Conservation (phyloP, 2,797 vertebrate genomes). For the Platalea minor region DNA sequence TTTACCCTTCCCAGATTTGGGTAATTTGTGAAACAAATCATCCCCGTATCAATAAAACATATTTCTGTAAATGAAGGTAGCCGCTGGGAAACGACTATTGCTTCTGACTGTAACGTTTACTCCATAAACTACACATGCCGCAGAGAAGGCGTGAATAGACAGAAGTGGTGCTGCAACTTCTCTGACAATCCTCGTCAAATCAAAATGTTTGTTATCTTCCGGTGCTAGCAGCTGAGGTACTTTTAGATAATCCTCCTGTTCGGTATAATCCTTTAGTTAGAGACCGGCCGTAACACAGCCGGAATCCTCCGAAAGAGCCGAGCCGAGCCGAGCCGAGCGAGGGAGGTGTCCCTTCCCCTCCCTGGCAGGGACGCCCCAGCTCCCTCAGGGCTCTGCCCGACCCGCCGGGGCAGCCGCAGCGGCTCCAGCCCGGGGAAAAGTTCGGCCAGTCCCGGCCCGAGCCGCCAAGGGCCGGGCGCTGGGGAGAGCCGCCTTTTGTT, state of each 20-base stretch:
- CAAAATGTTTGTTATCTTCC: background rate
- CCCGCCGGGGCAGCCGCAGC: background rate
- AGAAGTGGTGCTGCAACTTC: constrained; percentile 17
- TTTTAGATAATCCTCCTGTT: background rate
- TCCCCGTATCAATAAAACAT: background rate
- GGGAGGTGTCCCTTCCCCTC: background rate
- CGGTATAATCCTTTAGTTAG: background rate
- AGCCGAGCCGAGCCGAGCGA: background rate
- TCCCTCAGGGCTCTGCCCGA: background rate
- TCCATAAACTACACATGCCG: background rate
- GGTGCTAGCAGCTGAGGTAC: background rate
- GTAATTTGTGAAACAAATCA: background rate
- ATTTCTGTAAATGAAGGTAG: background rate
- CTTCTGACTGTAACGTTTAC: background rate
- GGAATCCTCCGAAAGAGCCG: background rate
- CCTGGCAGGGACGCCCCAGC: background rate
- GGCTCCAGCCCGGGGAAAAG: background rate
- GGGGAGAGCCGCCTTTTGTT: constrained; percentile 10
- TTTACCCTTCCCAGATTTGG: constrained; percentile 39
- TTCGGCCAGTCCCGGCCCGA: background rate
- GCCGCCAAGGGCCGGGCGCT: background rate
- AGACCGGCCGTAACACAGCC: background rate
- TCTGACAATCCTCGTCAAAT: background rate
- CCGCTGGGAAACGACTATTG: background rate
- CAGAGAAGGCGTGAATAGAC: background rate